Base-by-base conservation (phyloP, 1,140 invertebrate genomes). In the Heliconius nattereri region DNA sequence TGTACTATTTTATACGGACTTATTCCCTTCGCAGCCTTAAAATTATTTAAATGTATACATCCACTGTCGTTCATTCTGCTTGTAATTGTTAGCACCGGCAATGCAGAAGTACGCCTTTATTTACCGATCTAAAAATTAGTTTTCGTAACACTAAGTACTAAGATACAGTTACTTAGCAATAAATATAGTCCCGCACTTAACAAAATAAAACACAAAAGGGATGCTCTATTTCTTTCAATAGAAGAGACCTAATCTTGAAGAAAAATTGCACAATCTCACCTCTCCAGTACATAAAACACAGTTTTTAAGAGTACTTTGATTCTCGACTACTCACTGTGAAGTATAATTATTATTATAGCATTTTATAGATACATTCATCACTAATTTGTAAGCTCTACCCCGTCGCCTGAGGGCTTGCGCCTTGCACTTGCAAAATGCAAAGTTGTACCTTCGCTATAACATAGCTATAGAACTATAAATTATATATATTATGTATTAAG, bases 11-110 rank as follows among this genome's bases (percentile, higher is more conserved):
- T 96, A 91, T 97, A 97, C 78, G 96, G 96, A 90, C 96, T 96
- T 84, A 96, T 96, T 83, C 97, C 97, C 93, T 97, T 96, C 71
- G 96, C 96, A 88, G 96, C 95, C 95, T 97, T 97, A 94, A 97
- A 97, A 95, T 96, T 96, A 94, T 95, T 96, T 87, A 97, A 95
- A 95, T 97, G 97, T 95, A 96, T 96, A 91, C 97, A 97, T 87
- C 96, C 96, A 95, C 95, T 95, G 92, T 96, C 95, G 94, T 95
- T 96, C 96, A 96, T 96, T 94, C 87, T 78, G 83, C 79, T 87
- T 87, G 81, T 79, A 82, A 86, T 86, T 83, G 85, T 80, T 79
- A 81, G 79, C 81, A 85, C 85, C 86, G 86, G 88, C 80, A 75
- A 60, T 54, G 78, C 75, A 76, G 83, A 83, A 49, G 78, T 73